A percentile compares a stretch with the other conserved stretches of the same genome.
phyloP scores from a whole-genome alignment of 35 echinoderm and acorn worm species.

The Ptychodera flava region DNA sequence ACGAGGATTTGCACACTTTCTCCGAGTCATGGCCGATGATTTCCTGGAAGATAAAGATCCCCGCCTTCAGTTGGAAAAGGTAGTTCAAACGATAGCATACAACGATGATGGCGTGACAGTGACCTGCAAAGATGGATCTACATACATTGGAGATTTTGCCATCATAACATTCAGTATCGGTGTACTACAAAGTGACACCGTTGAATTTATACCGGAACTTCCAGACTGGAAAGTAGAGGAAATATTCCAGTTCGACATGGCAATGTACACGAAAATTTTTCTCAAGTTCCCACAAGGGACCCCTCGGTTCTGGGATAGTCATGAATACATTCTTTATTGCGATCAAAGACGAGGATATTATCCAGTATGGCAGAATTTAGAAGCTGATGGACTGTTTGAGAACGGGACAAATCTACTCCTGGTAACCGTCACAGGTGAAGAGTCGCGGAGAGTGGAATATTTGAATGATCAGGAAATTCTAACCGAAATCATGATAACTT shows the following conservation, averaged over 20 bases:
- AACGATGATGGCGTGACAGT: conserved; percentile 15
- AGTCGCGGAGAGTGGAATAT: conserved; percentile 25
- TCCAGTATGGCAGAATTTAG: conserved; percentile 30
- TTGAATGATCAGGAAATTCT: not conserved
- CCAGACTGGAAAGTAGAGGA: conserved; percentile 35
- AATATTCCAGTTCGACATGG: conserved; percentile 13
- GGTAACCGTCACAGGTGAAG: conserved; percentile 14
- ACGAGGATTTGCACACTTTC: conserved; percentile 10
- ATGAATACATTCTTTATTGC: conserved; percentile 9
- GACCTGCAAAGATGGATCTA: conserved; percentile 17
- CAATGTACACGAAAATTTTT: conserved; percentile 14
- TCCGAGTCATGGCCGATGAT: not conserved
- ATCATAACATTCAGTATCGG: conserved; percentile 42
- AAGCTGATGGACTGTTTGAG: conserved; percentile 12
- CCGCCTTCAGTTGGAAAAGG: conserved; percentile 7
- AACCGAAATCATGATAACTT: conserved; percentile 13
- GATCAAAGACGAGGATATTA: conserved; percentile 10
- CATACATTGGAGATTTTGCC: conserved; percentile 10
- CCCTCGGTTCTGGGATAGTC: conserved; percentile 34
- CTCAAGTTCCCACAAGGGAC: conserved; percentile 17
- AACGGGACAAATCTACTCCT: conserved; percentile 32
- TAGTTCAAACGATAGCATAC: conserved; percentile 14
- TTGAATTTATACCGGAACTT: conserved; percentile 35
- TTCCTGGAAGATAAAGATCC: not conserved
- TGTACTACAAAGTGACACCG: conserved; percentile 26